A percentile compares a stretch with the other conserved stretches of the same genome.
phyloP scores from a whole-genome alignment of 2,113 vertebrate species.

The Festucalex cinctus region DNA sequence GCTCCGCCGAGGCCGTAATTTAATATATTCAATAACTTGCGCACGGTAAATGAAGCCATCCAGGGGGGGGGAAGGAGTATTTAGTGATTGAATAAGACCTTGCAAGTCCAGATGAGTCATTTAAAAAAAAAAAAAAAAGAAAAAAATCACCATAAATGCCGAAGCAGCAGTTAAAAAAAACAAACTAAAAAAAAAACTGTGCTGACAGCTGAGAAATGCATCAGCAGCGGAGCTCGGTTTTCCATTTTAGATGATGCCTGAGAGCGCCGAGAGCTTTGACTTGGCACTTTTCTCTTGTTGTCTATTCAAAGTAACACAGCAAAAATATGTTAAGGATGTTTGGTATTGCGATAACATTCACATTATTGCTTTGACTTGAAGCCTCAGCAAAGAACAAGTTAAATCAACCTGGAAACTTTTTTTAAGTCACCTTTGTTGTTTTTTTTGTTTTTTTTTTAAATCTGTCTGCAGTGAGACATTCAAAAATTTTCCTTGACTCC shows the following conservation, averaged over 20 bases:
- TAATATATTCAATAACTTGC: neutral
- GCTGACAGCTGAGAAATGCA: neutral
- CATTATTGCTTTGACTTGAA: too few species aligned
- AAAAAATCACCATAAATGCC: neutral
- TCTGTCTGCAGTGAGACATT: neutral
- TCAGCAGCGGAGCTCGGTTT: neutral
- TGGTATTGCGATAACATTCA: neutral
- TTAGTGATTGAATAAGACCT: neutral
- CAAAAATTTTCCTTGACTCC: neutral
- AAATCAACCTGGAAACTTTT: neutral
- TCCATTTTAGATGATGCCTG: constrained; percentile 1
- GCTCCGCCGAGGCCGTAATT: neutral
- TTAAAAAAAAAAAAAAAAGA: neutral
- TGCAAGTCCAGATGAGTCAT: neutral
- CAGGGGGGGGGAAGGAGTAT: neutral
- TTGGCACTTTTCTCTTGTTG: neutral
- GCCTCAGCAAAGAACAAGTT: too few species aligned
- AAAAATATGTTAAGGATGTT: neutral
- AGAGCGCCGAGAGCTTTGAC: neutral
- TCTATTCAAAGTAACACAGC: neutral
- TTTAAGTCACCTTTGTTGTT: too few species aligned
- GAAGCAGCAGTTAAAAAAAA: neutral
- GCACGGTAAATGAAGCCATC: neutral
- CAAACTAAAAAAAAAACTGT: neutral
- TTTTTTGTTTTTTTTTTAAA: neutral